Percentiles rank a stretch among this genome's conserved stretches.
Evolutionary conservation across 2,888 invertebrate genomes (phyloP).

Genomic region (Tenthredo amoena): DNA sequence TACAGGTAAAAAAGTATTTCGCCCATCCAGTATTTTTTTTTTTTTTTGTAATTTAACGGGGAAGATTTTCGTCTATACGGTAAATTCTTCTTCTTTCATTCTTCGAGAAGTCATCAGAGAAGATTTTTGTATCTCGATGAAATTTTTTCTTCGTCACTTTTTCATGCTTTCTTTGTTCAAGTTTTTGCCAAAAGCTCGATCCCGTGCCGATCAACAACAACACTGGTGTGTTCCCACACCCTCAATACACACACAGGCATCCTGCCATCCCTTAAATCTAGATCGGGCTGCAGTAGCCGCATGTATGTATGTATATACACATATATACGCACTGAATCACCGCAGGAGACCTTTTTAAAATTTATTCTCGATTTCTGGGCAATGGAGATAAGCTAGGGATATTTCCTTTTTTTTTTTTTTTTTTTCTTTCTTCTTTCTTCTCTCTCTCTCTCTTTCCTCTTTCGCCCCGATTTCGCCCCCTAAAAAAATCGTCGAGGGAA

Average conservation of each 20-base stretch:
- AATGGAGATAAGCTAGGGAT: constrained; percentile 38
- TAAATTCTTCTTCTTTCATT: too few species aligned
- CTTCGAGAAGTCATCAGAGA: too few species aligned
- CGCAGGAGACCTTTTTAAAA: constrained; percentile 38
- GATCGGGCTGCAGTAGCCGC: not conserved
- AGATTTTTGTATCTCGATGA: too few species aligned
- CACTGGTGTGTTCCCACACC: not conserved
- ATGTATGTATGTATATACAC: not conserved
- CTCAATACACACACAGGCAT: too few species aligned
- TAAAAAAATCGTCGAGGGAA: not conserved
- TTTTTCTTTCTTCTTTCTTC: not conserved
- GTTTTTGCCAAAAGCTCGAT: not conserved
- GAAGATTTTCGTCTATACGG: too few species aligned
- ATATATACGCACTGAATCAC: constrained; percentile 16
- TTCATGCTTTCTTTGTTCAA: not conserved
- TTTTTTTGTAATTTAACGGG: too few species aligned
- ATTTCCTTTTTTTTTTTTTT: constrained; percentile 8
- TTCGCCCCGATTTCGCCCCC: not conserved
- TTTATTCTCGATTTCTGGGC: constrained; percentile 47
- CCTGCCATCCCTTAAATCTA: not conserved
- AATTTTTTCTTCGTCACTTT: not conserved
- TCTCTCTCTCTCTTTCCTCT: not conserved
- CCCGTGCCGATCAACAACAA: not conserved
- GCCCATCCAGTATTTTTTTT: too few species aligned
- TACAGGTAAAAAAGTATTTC: too few species aligned